Percentiles rank a stretch among this genome's conserved stretches.
phyloP scores from a whole-genome alignment of 2,888 invertebrate species.

The Colletes collaris region DNA sequence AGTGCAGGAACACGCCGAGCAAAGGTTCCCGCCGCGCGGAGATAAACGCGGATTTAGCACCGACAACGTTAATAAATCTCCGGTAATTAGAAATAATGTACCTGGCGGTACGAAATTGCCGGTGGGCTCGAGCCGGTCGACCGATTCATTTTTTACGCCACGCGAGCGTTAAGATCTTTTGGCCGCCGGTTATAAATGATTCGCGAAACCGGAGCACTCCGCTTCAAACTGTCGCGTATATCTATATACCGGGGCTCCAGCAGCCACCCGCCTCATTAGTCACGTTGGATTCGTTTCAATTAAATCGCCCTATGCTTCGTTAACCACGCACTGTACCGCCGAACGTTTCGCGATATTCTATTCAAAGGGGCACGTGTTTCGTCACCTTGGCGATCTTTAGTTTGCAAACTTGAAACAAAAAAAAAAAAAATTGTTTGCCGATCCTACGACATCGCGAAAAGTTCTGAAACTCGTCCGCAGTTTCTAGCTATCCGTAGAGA shows the following conservation, averaged over 20 bases:
- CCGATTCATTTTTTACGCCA: conserved; percentile 72
- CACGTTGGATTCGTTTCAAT: conserved; percentile 63
- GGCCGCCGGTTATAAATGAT: conserved; percentile 69
- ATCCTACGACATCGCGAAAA: too few species aligned
- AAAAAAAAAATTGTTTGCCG: too few species aligned
- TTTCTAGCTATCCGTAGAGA: too few species aligned
- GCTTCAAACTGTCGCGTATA: conserved; percentile 53
- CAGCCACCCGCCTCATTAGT: conserved; percentile 63
- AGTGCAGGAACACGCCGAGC: conserved; percentile 2
- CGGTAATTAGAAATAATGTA: conserved; percentile 74
- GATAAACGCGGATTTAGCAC: conserved; percentile 49
- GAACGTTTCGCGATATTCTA: conserved; percentile 27
- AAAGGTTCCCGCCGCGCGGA: not conserved
- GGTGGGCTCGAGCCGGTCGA: conserved; percentile 61
- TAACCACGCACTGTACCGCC: conserved; percentile 24
- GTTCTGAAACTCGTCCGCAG: too few species aligned
- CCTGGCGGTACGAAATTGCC: conserved; percentile 63
- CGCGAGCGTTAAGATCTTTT: conserved; percentile 70
- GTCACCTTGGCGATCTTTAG: not conserved
- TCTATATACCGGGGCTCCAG: conserved; percentile 29
- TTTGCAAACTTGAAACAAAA: too few species aligned
- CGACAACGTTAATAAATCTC: conserved; percentile 72
- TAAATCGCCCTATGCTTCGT: conserved; percentile 58
- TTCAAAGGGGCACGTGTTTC: not conserved
- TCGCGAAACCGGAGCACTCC: conserved; percentile 63